Evolutionary conservation across 2,888 invertebrate genomes (phyloP), one percentile per base, ranked within the genome.

Genomic region (Quadroppia sp.): DNA sequence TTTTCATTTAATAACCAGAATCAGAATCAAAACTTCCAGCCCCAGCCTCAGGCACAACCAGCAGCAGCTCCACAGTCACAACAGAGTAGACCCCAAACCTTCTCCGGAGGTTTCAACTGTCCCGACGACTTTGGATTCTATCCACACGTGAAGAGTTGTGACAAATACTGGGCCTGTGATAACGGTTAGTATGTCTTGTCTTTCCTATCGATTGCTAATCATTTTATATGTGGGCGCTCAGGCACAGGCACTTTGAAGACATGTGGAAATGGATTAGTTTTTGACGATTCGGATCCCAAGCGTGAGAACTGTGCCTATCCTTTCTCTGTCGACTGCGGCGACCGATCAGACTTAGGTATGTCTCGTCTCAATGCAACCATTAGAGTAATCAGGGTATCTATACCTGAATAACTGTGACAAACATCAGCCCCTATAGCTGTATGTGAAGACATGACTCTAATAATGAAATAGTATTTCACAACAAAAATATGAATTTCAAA

Each of bases 151-250:
- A 82, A 86, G 76, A 92, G 92, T 71, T 94, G 94, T 83, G 94
- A 94, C 86, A 94, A 94, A 84, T 94, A 94, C 85, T 94, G 92
- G 91, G 92, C 94, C 84, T 94, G 94, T 82, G 93, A 94, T 83
- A 92, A 92, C 80, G 91, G 90, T 78, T 23, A 48, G 70, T 40
- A 40, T 71, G 1, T 11, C 13, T 59, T 59, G 15, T 23, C 4
- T 7, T 36, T 7, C 36, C 36, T 9, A 36, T 36, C 9, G 9
- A 36, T 61, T 28, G 28, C n/a, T 23, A 17, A 30, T 13, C 56
- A 56, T 23, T 56, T 32, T 15, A n/a, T 61, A 23, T n/a, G 2
- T 25, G 2, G 17, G 9, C 1, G 25, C n/a, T 45, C 23, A 74
- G 74, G 74, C 32, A 89, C 84, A 13, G 89, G 93, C 75, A 93